Evolutionary conservation across 2,113 vertebrate genomes (phyloP).

Genomic region (Corythornis madagascariensis): DNA sequence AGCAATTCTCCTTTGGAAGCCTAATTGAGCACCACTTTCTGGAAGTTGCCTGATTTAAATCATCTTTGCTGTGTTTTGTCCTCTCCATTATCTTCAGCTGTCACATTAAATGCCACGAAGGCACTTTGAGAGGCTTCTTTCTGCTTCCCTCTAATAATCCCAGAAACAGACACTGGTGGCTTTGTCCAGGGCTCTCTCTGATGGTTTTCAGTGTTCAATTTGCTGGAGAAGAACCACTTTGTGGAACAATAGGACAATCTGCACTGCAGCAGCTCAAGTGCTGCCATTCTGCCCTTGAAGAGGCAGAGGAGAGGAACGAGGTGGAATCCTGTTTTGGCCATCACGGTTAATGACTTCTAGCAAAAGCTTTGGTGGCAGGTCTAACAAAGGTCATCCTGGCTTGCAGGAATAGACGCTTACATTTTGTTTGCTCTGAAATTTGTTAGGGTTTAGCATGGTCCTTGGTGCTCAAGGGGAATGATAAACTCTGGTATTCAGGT

Average conservation of each 20-base stretch:
- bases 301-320: neutral
- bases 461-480: rapidly evolving
- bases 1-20: neutral
- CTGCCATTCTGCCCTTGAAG: constrained; percentile 10
- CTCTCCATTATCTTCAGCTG: constrained; percentile 34
- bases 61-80: constrained; percentile 25
- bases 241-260: constrained; percentile 62
- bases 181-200: neutral
- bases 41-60: neutral
- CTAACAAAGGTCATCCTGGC: neutral
- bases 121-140: constrained; percentile 29
- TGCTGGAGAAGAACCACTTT: constrained; percentile 31
- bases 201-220: constrained; percentile 12
- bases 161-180: neutral
- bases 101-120: constrained; percentile 12
- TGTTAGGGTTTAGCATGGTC: neutral
- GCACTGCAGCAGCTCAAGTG: neutral
- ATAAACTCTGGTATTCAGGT: neutral
- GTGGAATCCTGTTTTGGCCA: constrained; percentile 26
- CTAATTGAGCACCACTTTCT: neutral
- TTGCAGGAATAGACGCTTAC: neutral
- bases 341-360: neutral
- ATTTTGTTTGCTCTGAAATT: neutral
- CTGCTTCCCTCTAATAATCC: constrained; percentile 39
- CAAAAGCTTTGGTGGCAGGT: neutral